Base-by-base conservation (phyloP, 1,140 invertebrate species). In the Archivesica marissinica region DNA sequence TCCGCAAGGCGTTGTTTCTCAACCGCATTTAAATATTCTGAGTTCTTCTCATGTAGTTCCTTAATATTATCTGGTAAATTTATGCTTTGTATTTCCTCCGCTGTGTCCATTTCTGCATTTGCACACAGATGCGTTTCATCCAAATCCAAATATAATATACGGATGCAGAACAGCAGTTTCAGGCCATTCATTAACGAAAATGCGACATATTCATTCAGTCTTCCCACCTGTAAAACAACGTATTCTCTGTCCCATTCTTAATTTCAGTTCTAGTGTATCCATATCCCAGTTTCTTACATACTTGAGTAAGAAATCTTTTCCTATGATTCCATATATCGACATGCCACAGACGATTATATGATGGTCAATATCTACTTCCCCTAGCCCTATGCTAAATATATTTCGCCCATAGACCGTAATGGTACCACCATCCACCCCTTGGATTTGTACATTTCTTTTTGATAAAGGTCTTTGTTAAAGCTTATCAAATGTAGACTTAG, bases 311-410 rank as follows among this genome's bases (percentile, higher is more conserved):
- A 80, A 80, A 25, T 80, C 59, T 54, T 68, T 59, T 35, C 77
- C 77, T 17, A 80, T 25, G 4, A 66, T 66, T 30, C 77, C 77
- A n/a, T 68, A 3, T 23, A 44, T 15, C 7, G 61, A 39, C 9
- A 80, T 79, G 56, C 68, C 47, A 68, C 77, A 80, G 7, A 80
- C 61, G 35, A 80, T 80, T 9, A 68, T n/a, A 3, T 28, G 41
- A 1, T 17, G 25, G 13, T 33, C 17, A 28, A 38, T 2, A 1
- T 28, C 1, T 54, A 25, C 47, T 1, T 54, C 9, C 11, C 78
- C 59, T 30, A 80, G 23, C 23, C 6, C n/a, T 1, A 54, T 28
- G 41, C 25, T 17, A 4, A 61, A 17, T 28, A 41, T 25, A 2
- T 41, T 2, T 11, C 23, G 0, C n/a, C 47, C 39, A 38, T 47